phyloP scores from a whole-genome alignment of 2,113 vertebrate genomes.

The Phyllostomus discolor region DNA sequence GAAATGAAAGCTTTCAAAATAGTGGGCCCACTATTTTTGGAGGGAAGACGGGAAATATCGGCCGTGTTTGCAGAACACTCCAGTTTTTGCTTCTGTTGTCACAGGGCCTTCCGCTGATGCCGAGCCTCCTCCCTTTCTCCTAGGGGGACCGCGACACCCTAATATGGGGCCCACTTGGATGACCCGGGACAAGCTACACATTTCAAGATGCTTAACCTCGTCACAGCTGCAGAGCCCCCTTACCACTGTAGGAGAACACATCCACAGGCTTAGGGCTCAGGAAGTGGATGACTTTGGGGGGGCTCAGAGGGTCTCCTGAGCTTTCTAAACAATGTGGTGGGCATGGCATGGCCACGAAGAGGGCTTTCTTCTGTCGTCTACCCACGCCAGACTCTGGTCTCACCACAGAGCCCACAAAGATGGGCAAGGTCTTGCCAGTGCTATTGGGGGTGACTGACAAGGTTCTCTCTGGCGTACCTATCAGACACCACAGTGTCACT shows the following conservation, averaged over 20 bases:
- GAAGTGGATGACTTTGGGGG: neutral
- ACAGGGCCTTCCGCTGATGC: neutral
- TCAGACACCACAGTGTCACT: neutral
- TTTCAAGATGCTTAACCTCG: neutral
- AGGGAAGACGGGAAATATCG: neutral
- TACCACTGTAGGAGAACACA: neutral
- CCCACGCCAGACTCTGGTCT: neutral
- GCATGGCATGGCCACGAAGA: neutral
- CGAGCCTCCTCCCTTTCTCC: neutral
- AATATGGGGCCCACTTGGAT: neutral
- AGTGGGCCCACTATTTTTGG: neutral
- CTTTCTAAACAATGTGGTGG: neutral
- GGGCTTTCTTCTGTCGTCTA: neutral
- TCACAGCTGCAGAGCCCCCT: neutral
- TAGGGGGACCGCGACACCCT: neutral
- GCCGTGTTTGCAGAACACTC: neutral
- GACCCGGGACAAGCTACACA: neutral
- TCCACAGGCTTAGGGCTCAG: neutral
- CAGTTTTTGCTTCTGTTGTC: neutral
- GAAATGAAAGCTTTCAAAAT: neutral
- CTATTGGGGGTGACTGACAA: neutral
- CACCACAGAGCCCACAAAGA: neutral
- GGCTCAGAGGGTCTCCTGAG: neutral
- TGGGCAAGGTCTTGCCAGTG: neutral
- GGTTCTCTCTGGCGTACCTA: neutral